Percentiles rank a stretch among this genome's conserved stretches.
Conservation (phyloP, 1,140 invertebrate species). For the Cheumatopsyche charites region DNA sequence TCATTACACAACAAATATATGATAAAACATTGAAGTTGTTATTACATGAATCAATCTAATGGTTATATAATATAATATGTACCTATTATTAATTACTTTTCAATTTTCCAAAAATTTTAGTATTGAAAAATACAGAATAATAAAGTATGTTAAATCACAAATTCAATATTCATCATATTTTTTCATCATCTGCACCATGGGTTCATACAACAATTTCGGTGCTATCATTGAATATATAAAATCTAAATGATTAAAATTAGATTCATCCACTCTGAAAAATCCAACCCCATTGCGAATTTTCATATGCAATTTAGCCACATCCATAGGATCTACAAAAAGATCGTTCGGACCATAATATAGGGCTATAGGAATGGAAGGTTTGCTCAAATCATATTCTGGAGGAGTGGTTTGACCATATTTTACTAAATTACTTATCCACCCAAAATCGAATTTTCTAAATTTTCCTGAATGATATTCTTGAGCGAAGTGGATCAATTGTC, state of each 20-base stretch:
- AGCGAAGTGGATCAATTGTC: slow-evolving; percentile 77
- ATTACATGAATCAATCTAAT: no score
- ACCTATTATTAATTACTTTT: no score
- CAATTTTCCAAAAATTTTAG: no score
- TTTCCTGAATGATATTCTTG: slow-evolving; percentile 62
- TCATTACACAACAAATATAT: no score
- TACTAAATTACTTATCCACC: slow-evolving; percentile 53
- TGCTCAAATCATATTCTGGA: slow-evolving; percentile 66
- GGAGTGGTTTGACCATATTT: slow-evolving; percentile 55
- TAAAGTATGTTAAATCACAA: no score
- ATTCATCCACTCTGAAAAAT: slow-evolving; percentile 58
- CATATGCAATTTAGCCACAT: slow-evolving; percentile 64
- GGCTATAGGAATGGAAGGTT: slow-evolving; percentile 66
- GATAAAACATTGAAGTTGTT: no score
- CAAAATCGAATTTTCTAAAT: slow-evolving; percentile 54
- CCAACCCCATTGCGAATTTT: slow-evolving; percentile 63
- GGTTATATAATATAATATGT: no score
- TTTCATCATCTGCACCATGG: slow-evolving; percentile 56
- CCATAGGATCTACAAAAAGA: slow-evolving; percentile 66
- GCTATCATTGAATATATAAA: slow-evolving; percentile 65
- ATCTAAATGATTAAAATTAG: slow-evolving; percentile 65
- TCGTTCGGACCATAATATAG: slow-evolving; percentile 78
- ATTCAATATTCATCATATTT: slow-evolving; percentile 40
- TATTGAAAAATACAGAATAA: no score
- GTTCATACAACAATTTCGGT: slow-evolving; percentile 55